Evolutionary conservation across 2,797 vertebrate species (phyloP).

Genomic region (Mareca strepera): DNA sequence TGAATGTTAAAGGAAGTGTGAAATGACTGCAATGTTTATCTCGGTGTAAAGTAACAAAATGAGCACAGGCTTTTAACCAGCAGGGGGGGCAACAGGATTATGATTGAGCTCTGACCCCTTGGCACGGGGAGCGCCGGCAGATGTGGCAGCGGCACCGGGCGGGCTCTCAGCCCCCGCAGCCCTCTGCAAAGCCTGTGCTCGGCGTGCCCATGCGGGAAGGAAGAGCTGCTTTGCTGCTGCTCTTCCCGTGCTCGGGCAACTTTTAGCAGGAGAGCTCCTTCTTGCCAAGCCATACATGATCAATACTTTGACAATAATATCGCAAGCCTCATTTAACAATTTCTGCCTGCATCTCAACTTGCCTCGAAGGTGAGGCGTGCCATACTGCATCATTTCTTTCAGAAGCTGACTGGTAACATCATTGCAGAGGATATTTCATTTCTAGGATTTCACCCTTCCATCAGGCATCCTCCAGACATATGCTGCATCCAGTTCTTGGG

Average conservation of each 20-base stretch:
- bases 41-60: conserved; percentile 77
- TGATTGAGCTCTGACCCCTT: conserved; percentile 82
- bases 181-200: conserved; percentile 59
- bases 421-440: neutral
- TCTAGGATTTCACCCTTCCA: neutral
- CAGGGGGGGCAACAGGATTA: conserved; percentile 87
- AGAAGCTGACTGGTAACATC: neutral
- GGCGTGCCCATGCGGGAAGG: conserved; percentile 23
- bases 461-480: neutral
- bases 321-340: neutral
- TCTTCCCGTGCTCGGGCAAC: neutral
- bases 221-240: conserved; percentile 8
- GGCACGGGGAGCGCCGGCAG: conserved; percentile 63
- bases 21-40: conserved; percentile 78
- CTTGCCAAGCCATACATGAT: neutral
- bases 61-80: conserved; percentile 82
- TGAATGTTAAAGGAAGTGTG: conserved; percentile 79
- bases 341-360: neutral
- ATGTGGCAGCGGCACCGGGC: conserved; percentile 66
- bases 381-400: neutral
- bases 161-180: conserved; percentile 62
- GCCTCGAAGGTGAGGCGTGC: neutral
- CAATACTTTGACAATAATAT: neutral
- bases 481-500: neutral
- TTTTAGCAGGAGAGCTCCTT: neutral